Evolutionary conservation across 2,797 vertebrate genomes (phyloP).

Genomic region (Cynodonichthys magdalenae): DNA sequence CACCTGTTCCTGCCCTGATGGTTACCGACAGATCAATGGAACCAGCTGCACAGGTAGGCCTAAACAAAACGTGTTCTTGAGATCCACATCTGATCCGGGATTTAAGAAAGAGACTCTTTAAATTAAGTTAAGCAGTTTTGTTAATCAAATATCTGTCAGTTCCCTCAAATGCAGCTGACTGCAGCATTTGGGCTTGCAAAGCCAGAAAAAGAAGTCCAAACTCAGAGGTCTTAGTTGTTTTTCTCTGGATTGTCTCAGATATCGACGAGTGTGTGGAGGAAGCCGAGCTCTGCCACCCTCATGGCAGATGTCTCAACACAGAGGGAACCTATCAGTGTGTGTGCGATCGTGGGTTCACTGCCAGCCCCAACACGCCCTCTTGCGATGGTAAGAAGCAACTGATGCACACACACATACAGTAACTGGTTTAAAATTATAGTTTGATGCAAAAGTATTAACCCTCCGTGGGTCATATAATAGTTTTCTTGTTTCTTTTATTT

Average conservation of each 20-base stretch:
- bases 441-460: too few relatives aligned
- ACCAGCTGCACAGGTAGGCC: constrained; percentile 85
- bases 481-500: too few relatives aligned
- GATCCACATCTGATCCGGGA: too few relatives aligned
- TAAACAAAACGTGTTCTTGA: too few relatives aligned
- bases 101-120: not conserved
- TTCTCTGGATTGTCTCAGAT: constrained; percentile 78
- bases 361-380: constrained; percentile 74
- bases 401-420: too few relatives aligned
- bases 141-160: not conserved
- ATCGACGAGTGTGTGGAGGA: constrained; percentile 90
- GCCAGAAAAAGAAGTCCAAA: not conserved
- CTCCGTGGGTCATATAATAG: too few relatives aligned
- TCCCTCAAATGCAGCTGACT: too few relatives aligned
- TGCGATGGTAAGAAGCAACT: constrained; percentile 86
- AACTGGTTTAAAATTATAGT: too few relatives aligned
- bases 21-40: constrained; percentile 84
- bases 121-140: not conserved
- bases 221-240: not conserved
- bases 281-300: constrained; percentile 83
- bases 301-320: constrained; percentile 90
- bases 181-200: not conserved
- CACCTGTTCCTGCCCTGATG: constrained; percentile 87
- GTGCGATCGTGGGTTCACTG: constrained; percentile 88
- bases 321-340: constrained; percentile 89